Evolutionary conservation across 37 sponge, comb jelly and placozoan species (phyloP).

Genomic region (Diacarnus erythraeanus): DNA sequence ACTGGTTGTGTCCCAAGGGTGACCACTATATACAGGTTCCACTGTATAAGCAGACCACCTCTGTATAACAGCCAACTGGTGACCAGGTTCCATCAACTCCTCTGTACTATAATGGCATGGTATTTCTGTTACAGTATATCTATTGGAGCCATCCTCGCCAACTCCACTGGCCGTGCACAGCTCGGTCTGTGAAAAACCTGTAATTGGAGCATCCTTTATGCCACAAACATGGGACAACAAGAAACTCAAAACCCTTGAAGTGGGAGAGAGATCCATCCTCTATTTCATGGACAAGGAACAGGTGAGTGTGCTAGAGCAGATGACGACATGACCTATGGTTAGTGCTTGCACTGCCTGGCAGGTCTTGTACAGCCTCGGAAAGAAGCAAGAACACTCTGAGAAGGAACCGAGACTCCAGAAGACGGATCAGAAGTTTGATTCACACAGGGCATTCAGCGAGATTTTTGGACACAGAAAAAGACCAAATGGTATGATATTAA

Average conservation of each 20-base stretch:
- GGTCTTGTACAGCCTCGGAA: not conserved
- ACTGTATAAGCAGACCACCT: too few species aligned
- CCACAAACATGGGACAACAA: not conserved
- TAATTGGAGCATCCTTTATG: slow-evolving; percentile 55
- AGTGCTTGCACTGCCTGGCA: not conserved
- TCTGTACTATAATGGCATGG: too few species aligned
- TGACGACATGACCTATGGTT: not conserved
- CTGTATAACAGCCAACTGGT: too few species aligned
- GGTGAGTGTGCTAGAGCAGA: slow-evolving; percentile 11
- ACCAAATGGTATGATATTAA: slow-evolving; percentile 10
- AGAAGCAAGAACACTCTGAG: not conserved
- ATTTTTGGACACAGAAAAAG: slow-evolving; percentile 39
- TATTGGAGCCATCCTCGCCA: slow-evolving; percentile 43
- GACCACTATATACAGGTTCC: too few species aligned
- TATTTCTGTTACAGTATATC: slow-evolving; percentile 56
- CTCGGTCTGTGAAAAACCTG: slow-evolving; percentile 3
- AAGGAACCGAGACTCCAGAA: not conserved
- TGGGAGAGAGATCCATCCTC: slow-evolving; percentile 9
- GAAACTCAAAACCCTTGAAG: not conserved
- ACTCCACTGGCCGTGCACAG: slow-evolving; percentile 48
- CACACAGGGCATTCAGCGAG: slow-evolving; percentile 32
- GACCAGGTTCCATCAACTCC: too few species aligned
- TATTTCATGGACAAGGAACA: slow-evolving; percentile 50
- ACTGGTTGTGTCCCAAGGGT: too few species aligned
- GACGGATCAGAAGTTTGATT: not conserved